These are phyloP conservation scores for Thripadectes ignobilis DNA, from an alignment of 2,797 vertebrate genomes.

Conservation along the genomic window DNA sequence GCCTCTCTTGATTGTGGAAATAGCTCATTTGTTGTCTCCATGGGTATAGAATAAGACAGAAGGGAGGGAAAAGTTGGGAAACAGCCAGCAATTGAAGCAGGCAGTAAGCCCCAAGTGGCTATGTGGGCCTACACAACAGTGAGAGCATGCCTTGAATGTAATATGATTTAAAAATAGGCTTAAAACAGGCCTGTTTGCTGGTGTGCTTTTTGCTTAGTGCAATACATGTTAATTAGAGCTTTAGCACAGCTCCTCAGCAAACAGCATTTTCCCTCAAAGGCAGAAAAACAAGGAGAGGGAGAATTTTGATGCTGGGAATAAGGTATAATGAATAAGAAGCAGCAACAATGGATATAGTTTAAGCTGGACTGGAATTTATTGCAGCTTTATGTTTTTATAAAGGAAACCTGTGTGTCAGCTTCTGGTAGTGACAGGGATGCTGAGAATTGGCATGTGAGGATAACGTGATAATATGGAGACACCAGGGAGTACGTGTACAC, in stretches of 20 bases:
- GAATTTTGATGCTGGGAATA: not conserved
- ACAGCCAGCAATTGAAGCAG: not conserved
- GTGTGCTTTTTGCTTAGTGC: not conserved
- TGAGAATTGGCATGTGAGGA: constrained; percentile 17
- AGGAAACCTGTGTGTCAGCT: not conserved
- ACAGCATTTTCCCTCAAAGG: not conserved
- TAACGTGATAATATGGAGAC: constrained; percentile 40
- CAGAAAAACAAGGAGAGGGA: not conserved
- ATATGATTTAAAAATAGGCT: not conserved
- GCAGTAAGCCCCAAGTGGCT: not conserved
- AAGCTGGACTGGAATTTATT: not conserved
- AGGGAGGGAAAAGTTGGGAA: constrained; percentile 10
- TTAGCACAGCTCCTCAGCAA: not conserved
- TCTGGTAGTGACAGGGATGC: not conserved
- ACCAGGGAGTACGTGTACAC: not conserved
- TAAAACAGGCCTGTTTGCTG: not conserved
- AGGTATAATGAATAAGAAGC: not conserved
- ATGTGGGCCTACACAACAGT: not conserved
- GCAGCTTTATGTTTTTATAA: constrained; percentile 8
- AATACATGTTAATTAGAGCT: not conserved
- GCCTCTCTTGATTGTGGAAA: not conserved
- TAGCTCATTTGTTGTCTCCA: not conserved
- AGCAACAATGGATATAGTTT: not conserved
- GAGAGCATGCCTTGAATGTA: not conserved
- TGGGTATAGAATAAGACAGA: not conserved